These are phyloP conservation scores for Napeogenes sylphis DNA, from an alignment of 2,888 invertebrate species.

Conservation along the genomic window DNA sequence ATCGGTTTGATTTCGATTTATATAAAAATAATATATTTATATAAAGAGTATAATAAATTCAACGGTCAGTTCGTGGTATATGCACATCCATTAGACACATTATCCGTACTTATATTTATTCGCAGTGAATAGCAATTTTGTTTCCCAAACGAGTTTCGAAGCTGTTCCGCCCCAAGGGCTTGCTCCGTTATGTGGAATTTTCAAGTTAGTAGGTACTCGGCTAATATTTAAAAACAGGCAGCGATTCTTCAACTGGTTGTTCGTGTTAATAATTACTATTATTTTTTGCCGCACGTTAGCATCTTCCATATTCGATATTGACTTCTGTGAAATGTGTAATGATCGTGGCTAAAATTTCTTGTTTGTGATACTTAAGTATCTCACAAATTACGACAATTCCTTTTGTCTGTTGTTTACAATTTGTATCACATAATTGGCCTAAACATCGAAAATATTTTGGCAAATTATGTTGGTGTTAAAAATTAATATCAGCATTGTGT, in stretches of 20 bases:
- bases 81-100: constrained; percentile 26
- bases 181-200: constrained; percentile 70
- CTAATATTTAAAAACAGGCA: constrained; percentile 57
- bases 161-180: constrained; percentile 60
- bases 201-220: constrained; percentile 67
- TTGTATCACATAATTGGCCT: too few relatives aligned
- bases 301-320: constrained; percentile 60
- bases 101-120: constrained; percentile 44
- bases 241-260: constrained; percentile 51
- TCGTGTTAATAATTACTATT: constrained; percentile 76
- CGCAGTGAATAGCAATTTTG: constrained; percentile 48
- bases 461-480: too few relatives aligned
- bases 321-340: constrained; percentile 71
- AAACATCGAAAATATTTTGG: too few relatives aligned
- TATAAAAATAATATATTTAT: too few relatives aligned
- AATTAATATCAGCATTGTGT: constrained; percentile 13
- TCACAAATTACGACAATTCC: background rate
- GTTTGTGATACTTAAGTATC: constrained; percentile 47
- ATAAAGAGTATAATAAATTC: too few relatives aligned
- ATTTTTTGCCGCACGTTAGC: constrained; percentile 62
- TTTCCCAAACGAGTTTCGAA: constrained; percentile 47
- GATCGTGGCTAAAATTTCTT: constrained; percentile 54
- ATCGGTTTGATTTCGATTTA: too few relatives aligned
- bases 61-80: too few relatives aligned
- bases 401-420: background rate